phyloP scores from a whole-genome alignment of 2,113 vertebrate genomes.

The Chaenogobius annularis region DNA sequence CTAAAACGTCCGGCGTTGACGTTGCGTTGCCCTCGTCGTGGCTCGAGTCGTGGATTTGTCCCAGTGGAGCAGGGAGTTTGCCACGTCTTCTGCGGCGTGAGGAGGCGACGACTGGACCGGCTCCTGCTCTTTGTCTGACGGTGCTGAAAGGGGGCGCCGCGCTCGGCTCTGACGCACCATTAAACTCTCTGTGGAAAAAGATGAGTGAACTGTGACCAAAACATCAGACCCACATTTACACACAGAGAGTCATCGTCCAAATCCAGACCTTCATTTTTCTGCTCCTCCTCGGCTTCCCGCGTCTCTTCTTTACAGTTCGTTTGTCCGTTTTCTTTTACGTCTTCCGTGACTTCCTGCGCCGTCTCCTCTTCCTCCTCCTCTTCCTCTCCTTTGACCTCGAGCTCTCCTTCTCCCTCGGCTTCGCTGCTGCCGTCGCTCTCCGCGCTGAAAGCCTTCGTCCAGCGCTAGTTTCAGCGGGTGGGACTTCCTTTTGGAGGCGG shows the following conservation, averaged over 20 bases:
- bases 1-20: conserved; percentile 32
- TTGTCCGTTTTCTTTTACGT: conserved; percentile 2
- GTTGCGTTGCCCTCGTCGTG: conserved; percentile 17
- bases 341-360: conserved; percentile 30
- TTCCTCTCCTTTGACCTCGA: conserved; percentile 8
- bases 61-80: conserved; percentile 88
- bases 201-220: neutral
- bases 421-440: conserved; percentile 90
- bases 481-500: conserved; percentile 90
- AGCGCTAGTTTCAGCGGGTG: conserved; percentile 88
- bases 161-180: conserved; percentile 59
- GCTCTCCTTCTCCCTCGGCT: conserved; percentile 74
- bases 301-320: conserved; percentile 7
- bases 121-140: neutral
- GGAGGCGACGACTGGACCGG: conserved; percentile 31
- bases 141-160: conserved; percentile 28
- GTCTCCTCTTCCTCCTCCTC: conserved; percentile 49
- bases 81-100: conserved; percentile 66
- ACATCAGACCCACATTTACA: no score
- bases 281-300: conserved; percentile 18
- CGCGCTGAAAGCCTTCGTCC: conserved; percentile 87
- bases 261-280: no score
- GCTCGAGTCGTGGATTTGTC: conserved; percentile 69
- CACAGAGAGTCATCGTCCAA: no score
- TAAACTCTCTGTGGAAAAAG: conserved; percentile 67